Evolutionary conservation across 2,113 vertebrate genomes (phyloP), one percentile per base, ranked within the genome.

Genomic region (Tupaia chinensis): DNA sequence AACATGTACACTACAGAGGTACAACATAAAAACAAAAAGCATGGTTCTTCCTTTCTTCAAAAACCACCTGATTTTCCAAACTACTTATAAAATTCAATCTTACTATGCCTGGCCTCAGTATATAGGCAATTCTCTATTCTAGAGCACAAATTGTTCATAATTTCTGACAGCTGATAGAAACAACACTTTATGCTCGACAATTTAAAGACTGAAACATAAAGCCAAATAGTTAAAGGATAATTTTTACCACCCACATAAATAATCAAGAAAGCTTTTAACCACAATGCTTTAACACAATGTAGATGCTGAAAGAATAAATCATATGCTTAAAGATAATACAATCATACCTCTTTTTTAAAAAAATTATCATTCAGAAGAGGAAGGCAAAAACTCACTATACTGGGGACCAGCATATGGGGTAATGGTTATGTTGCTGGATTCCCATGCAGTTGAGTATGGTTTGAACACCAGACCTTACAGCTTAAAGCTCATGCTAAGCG

Each of bases 211-310:
- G 27, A 80, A 74, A 80, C 20, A 85, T 65, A 96, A 93, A 89
- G 65, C 83, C 25, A 32, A 80, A 17, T 56, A 60, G 65, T 84
- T 94, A 91, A 91, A 93, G 70, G 53, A 34, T 74, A 91, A 82
- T 94, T 88, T 95, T 95, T 80, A 87, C 29, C 78, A 89, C 68
- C 63, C 22, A 74, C 7, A 85, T 74, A 85, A 95, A 94, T 66
- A 78, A 89, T 56, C 58, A 93, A 95, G 61, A 22, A 63, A 83
- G 77, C 29, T 92, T 92, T 93, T 74, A 93, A 69, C 61, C 74
- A 92, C 66, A 34, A 16, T 77, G 27, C 34, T 82, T 69, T 76
- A 89, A 20, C 87, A 66, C 8, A 0, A 4, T 92, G 70, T 27
- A 80, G 61, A 87, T 63, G 77, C 78, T 87, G 73, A 89, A 95